phyloP scores from a whole-genome alignment of 2,113 vertebrate species.

The Prionailurus viverrinus region DNA sequence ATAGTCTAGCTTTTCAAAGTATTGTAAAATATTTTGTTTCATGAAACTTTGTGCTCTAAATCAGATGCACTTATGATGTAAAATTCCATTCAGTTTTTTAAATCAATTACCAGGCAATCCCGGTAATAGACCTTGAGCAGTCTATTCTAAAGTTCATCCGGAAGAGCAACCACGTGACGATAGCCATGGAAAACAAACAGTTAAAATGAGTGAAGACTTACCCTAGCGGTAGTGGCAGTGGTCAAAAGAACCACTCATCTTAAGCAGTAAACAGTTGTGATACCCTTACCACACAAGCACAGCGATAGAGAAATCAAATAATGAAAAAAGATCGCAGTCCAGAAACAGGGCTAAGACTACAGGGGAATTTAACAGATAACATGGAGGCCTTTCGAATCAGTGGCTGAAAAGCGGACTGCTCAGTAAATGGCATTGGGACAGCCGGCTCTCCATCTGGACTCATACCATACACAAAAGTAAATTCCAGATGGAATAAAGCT shows the following conservation, averaged over 20 bases:
- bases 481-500: constrained; percentile 64
- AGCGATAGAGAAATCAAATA: background rate
- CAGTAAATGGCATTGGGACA: constrained; percentile 10
- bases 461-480: constrained; percentile 47
- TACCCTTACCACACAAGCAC: too few species aligned
- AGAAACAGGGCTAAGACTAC: background rate
- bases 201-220: background rate
- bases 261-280: background rate
- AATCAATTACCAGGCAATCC: background rate
- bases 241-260: background rate
- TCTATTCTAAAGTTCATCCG: background rate
- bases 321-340: background rate
- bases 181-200: background rate
- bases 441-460: constrained; percentile 65
- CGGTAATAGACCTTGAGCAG: background rate
- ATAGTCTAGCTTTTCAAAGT: background rate
- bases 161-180: background rate
- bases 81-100: constrained; percentile 1
- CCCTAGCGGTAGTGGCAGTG: background rate
- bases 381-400: constrained; percentile 36
- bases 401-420: background rate
- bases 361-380: background rate
- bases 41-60: constrained; percentile 79
- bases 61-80: background rate
- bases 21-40: constrained; percentile 40